phyloP scores from a whole-genome alignment of 2,113 vertebrate species.

The Mustela lutreola region DNA sequence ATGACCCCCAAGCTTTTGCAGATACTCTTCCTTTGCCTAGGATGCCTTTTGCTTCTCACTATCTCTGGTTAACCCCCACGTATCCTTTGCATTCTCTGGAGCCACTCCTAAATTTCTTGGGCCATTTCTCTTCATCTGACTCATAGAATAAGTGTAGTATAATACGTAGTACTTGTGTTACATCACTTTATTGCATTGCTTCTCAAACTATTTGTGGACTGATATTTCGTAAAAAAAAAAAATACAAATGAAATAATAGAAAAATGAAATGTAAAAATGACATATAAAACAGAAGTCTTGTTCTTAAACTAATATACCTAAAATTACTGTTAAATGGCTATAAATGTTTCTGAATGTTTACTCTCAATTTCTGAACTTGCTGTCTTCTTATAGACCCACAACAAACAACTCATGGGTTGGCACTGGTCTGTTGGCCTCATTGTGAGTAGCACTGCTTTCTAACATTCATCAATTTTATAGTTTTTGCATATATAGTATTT shows the following conservation, averaged over 20 bases:
- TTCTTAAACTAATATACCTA: conserved; percentile 11
- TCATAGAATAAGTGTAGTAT: neutral
- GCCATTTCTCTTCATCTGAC: neutral
- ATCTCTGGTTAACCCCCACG: neutral
- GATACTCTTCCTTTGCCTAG: neutral
- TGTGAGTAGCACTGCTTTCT: neutral
- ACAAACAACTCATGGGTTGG: neutral
- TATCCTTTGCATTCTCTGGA: neutral
- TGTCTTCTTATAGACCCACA: neutral
- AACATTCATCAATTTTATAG: neutral
- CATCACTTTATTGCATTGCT: neutral
- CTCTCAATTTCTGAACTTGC: neutral
- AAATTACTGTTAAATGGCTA: neutral
- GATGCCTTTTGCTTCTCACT: neutral
- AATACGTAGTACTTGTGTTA: neutral
- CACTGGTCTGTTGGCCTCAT: neutral
- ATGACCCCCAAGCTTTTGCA: neutral
- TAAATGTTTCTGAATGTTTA: conserved; percentile 4
- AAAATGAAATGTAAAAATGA: neutral
- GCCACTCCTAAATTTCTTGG: neutral
- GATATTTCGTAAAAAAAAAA: conserved; percentile 12
- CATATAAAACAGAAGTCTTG: neutral
- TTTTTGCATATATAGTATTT: neutral
- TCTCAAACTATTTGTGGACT: neutral
- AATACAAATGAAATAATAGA: conserved; percentile 7